phyloP scores from a whole-genome alignment of 2,113 vertebrate genomes.

The Tichodroma muraria region DNA sequence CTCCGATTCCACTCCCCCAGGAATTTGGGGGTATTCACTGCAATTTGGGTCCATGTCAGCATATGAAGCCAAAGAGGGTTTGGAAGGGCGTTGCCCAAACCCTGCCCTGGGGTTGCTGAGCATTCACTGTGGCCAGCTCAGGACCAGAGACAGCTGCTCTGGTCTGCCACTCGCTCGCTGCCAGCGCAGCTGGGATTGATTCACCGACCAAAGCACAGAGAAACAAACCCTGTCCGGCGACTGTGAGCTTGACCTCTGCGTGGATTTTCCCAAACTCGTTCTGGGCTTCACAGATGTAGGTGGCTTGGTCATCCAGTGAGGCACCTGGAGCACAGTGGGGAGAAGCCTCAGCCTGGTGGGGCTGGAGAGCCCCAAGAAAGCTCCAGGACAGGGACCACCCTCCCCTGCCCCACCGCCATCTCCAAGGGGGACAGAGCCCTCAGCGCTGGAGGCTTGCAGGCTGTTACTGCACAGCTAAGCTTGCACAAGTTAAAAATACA shows the following conservation, averaged over 20 bases:
- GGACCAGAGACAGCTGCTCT: neutral
- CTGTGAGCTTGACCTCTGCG: conserved; percentile 71
- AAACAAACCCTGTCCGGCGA: conserved; percentile 81
- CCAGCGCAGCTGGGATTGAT: rapidly evolving
- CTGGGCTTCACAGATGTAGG: conserved; percentile 84
- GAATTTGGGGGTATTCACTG: neutral
- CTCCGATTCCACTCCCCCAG: rapidly evolving
- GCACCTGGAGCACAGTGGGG: conserved; percentile 56
- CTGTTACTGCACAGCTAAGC: neutral
- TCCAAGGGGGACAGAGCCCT: rapidly evolving
- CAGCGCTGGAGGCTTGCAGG: neutral
- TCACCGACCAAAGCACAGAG: neutral
- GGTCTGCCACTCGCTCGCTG: neutral
- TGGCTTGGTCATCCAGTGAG: conserved; percentile 78
- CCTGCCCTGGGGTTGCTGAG: neutral
- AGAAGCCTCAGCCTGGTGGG: neutral
- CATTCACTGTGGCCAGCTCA: rapidly evolving
- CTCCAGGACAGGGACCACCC: neutral
- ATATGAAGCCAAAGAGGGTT: neutral
- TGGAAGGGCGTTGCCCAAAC: neutral
- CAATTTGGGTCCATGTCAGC: neutral
- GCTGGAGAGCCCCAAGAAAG: rapidly evolving
- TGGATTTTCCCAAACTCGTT: conserved; percentile 83
- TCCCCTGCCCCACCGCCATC: neutral
- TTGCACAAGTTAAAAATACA: neutral